Evolutionary conservation across 1,140 invertebrate species (phyloP), one percentile per base, ranked within the genome.

Genomic region (Drosophila nikananu): DNA sequence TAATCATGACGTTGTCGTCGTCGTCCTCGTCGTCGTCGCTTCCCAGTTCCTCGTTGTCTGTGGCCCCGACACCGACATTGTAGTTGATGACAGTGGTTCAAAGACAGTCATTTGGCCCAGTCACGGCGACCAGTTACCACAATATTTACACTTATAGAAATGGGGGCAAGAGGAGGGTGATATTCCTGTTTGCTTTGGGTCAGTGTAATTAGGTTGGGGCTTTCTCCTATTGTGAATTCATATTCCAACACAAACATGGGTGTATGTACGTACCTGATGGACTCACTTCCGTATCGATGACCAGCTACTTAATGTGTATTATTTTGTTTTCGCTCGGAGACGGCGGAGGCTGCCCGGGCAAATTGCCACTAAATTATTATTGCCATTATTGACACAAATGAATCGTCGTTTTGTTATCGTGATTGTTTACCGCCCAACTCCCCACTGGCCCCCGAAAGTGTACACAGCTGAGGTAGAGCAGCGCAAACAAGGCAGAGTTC

Each of bases 301-400:
- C 49, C 41, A 39, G 59, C 52, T 54, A 71, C 83, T 80, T 67
- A 83, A 81, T 83, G 77, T 77, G 48, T 83, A 77, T 87, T 80
- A 80, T 86, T 86, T 82, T 80, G 67, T 80, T 68, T 71, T 73
- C 61, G 27, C 68, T 55, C 8, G 15, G 32, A 37, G 52, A 55
- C n/a, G 51, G 8, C 27, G 60, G 27, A 52, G 57, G 77, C 70
- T 70, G 75, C 68, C 66, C 65, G 74, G 74, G 73, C 78, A 84
- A 87, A 89, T 91, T 84, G 77, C 79, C 81, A 70, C 79, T 78
- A 89, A 91, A 91, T 91, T 91, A 91, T 91, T 91, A 86, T 89
- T 91, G 89, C 74, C 86, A 83, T 91, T 91, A 91, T 91, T 91
- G 89, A 86, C 79, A 82, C 72, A 86, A 90, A 82, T 90, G 86